Evolutionary conservation across 2,797 vertebrate species (phyloP).

Genomic region (Enoplosus armatus): DNA sequence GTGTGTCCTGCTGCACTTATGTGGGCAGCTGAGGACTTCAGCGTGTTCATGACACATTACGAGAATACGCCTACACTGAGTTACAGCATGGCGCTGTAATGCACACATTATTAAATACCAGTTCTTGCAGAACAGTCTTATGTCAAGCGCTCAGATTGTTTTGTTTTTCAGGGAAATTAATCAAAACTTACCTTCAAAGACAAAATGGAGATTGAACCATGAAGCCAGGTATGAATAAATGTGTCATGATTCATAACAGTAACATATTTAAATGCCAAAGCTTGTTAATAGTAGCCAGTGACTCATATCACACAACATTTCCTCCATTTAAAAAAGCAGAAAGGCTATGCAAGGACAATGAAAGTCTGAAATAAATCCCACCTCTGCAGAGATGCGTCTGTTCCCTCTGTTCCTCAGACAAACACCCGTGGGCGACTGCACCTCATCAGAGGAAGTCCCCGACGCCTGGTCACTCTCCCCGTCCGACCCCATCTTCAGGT

Average conservation of each 20-base stretch:
- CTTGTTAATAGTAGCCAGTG: conserved; percentile 15
- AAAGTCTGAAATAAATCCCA: conserved; percentile 68
- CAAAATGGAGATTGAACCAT: conserved; percentile 7
- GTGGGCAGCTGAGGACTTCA: conserved; percentile 41
- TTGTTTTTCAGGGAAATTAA: conserved; percentile 10
- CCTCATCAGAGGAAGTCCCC: conserved; percentile 96
- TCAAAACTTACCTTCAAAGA: conserved; percentile 1
- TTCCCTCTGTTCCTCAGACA: conserved; percentile 95
- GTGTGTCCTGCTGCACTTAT: conserved; percentile 34
- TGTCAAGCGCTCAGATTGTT: background rate
- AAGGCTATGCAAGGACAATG: background rate
- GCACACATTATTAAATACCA: conserved; percentile 14
- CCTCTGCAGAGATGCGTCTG: conserved; percentile 96
- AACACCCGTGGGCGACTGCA: conserved; percentile 95
- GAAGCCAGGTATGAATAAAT: conserved; percentile 11
- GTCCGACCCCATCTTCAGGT: conserved; percentile 97
- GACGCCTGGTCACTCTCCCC: conserved; percentile 98
- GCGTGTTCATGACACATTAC: conserved; percentile 22
- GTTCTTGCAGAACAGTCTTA: background rate
- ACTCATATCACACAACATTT: conserved; percentile 30
- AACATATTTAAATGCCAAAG: conserved; percentile 24
- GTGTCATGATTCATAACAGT: conserved; percentile 10
- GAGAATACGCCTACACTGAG: conserved; percentile 28
- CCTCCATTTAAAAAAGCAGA: background rate
- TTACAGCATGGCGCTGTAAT: conserved; percentile 14